Conservation (phyloP, 2,888 invertebrate genomes). For the Dascillus cervinus region DNA sequence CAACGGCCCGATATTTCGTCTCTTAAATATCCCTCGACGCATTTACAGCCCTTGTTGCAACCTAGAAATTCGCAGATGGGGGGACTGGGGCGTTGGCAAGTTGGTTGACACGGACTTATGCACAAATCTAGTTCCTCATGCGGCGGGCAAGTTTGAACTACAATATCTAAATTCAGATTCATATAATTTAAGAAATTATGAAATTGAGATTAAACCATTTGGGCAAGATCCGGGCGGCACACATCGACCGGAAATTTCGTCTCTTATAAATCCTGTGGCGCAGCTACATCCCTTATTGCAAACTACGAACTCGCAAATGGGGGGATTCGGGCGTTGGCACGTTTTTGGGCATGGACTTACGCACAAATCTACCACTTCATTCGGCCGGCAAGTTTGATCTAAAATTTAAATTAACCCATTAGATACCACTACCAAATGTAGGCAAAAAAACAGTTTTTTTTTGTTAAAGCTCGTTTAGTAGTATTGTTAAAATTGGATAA, state of each 20-base stretch:
- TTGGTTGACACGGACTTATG: conserved; percentile 1
- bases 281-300: conserved; percentile 8
- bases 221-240: not conserved
- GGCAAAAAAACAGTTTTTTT: too few relatives aligned
- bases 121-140: not conserved
- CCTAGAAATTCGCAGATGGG: not conserved
- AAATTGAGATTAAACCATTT: not conserved
- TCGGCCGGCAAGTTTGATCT: not conserved
- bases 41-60: conserved; percentile 7
- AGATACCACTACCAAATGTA: too few relatives aligned
- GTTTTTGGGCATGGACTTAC: conserved; percentile 1
- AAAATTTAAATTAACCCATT: too few relatives aligned
- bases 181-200: not conserved
- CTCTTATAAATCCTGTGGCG: conserved; percentile 6
- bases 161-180: too few relatives aligned
- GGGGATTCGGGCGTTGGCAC: not conserved
- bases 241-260: conserved; percentile 1
- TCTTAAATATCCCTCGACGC: conserved; percentile 7
- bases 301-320: not conserved
- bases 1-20: conserved; percentile 3
- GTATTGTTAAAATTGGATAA: too few relatives aligned
- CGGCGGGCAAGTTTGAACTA: too few relatives aligned
- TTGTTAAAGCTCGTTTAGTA: too few relatives aligned
- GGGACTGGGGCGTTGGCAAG: not conserved
- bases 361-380: not conserved